Conservation (phyloP, 2,113 vertebrate species). For the Upupa epops region DNA sequence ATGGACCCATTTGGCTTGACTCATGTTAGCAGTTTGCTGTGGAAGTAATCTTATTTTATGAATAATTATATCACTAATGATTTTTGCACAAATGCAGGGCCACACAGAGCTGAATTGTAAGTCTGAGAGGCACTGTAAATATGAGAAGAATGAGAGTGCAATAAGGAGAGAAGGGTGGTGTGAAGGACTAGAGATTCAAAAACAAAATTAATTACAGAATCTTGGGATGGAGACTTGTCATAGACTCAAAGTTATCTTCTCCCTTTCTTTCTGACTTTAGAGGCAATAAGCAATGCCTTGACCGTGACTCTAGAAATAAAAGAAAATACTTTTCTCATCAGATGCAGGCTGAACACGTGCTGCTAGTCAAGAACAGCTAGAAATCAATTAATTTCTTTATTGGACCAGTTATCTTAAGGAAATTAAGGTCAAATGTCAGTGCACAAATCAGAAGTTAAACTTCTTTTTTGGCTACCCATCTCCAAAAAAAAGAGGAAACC, state of each 20-base stretch:
- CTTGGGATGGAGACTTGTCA: fast-evolving
- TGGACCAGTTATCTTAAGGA: not conserved
- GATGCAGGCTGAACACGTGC: not conserved
- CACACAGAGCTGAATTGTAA: not conserved
- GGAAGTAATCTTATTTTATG: not conserved
- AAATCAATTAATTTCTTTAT: not conserved
- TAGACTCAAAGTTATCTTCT: not conserved
- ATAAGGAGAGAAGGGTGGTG: not conserved
- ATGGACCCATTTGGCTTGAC: not conserved
- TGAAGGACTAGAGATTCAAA: not conserved
- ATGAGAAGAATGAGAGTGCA: not conserved
- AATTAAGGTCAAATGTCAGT: too few species aligned
- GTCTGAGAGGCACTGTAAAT: not conserved
- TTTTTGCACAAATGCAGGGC: not conserved
- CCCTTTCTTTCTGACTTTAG: not conserved
- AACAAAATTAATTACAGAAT: not conserved
- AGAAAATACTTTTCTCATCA: not conserved
- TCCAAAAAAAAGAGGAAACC: too few species aligned
- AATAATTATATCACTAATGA: not conserved
- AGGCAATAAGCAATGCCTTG: not conserved
- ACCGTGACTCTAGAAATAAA: not conserved
- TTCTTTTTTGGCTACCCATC: too few species aligned
- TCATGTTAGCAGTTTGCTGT: not conserved
- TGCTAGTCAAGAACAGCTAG: not conserved
- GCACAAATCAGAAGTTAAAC: too few species aligned